phyloP scores from a whole-genome alignment of 2,888 invertebrate genomes.

The Cataglyphis altisquamis region DNA sequence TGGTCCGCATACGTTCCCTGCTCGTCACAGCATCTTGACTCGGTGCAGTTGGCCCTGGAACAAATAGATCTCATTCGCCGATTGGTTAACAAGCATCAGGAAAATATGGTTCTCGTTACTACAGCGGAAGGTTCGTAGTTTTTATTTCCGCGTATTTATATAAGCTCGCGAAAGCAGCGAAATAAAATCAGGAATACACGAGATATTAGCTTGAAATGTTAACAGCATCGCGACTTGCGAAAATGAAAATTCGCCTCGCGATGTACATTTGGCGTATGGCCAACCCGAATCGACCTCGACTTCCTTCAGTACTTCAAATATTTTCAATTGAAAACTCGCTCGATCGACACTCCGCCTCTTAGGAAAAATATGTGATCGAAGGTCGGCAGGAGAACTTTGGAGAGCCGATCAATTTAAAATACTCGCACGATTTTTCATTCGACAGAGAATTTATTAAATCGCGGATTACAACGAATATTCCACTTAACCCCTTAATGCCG shows the following conservation, averaged over 20 bases:
- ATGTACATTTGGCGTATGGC: slow-evolving; percentile 71
- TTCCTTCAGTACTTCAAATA: slow-evolving; percentile 36
- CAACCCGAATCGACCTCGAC: slow-evolving; percentile 58
- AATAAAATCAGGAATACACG: slow-evolving; percentile 36
- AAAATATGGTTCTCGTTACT: slow-evolving; percentile 86
- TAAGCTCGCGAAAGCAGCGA: not conserved
- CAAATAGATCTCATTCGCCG: slow-evolving; percentile 89
- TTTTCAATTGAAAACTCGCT: slow-evolving; percentile 35
- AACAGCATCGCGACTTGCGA: slow-evolving; percentile 35
- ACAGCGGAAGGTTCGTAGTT: slow-evolving; percentile 85
- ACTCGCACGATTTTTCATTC: slow-evolving; percentile 37
- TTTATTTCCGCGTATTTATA: not conserved
- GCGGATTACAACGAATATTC: slow-evolving; percentile 44
- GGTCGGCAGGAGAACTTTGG: not conserved
- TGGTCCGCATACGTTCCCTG: slow-evolving; percentile 89
- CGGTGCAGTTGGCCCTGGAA: slow-evolving; percentile 88
- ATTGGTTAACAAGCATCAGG: slow-evolving; percentile 87
- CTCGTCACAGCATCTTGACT: slow-evolving; percentile 87
- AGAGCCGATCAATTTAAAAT: slow-evolving; percentile 41
- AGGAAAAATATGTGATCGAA: slow-evolving; percentile 13
- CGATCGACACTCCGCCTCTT: slow-evolving; percentile 14
- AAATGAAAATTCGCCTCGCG: slow-evolving; percentile 70
- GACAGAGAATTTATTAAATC: slow-evolving; percentile 23
- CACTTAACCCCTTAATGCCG: slow-evolving; percentile 47
- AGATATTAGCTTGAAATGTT: slow-evolving; percentile 65